These are phyloP conservation scores for Sarcophaga peregrina DNA, from an alignment of 1,140 invertebrate species.

Conservation along the genomic window DNA sequence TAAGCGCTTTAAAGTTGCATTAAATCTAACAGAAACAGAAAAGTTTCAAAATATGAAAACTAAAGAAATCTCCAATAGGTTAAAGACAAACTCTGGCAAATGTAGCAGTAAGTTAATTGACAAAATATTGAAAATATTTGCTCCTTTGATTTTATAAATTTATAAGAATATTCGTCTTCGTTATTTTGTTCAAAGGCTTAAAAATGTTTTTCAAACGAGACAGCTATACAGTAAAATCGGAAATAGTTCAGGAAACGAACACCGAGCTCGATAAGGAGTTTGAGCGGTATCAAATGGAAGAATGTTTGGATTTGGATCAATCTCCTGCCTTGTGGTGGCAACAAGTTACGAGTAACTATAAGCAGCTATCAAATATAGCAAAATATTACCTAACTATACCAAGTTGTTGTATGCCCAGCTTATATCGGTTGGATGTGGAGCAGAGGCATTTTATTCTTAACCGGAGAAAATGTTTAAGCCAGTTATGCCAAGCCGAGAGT, in stretches of 20 bases:
- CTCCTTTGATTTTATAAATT: not conserved
- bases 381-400: slow-evolving; percentile 43
- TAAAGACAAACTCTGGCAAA: not conserved
- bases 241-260: not conserved
- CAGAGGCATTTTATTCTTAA: not conserved
- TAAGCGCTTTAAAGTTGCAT: not conserved
- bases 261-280: slow-evolving; percentile 28
- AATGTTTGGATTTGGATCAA: slow-evolving; percentile 42
- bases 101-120: not conserved
- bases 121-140: not conserved
- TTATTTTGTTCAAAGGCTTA: slow-evolving; percentile 29
- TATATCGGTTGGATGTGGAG: not conserved
- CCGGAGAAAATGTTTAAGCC: slow-evolving; percentile 18
- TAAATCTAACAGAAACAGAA: not conserved
- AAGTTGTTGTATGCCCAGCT: slow-evolving; percentile 8
- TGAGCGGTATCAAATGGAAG: slow-evolving; percentile 33
- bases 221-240: not conserved
- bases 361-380: slow-evolving; percentile 22
- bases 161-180: not conserved
- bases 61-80: not conserved
- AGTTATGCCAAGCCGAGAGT: slow-evolving; percentile 1
- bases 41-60: not conserved
- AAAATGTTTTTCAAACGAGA: slow-evolving; percentile 42
- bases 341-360: slow-evolving; percentile 14
- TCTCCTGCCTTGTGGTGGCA: slow-evolving; percentile 40